Conservation (phyloP, 2,888 invertebrate species). For the Diplolepis rosae region DNA sequence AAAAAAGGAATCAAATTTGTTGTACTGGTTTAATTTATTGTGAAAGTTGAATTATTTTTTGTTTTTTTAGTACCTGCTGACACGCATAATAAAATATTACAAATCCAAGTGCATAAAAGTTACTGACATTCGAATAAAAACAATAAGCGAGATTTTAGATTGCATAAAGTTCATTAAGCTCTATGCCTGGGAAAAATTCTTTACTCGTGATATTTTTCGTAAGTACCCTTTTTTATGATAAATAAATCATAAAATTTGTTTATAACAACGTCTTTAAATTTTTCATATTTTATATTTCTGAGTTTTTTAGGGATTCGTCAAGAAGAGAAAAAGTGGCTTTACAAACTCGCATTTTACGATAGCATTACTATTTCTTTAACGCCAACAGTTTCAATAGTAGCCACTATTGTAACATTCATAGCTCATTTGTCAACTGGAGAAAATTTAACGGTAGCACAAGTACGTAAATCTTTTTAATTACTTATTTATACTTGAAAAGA, state of each 20-base stretch:
- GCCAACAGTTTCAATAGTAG: constrained; percentile 78
- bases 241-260: not conserved
- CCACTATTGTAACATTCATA: constrained; percentile 78
- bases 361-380: constrained; percentile 78
- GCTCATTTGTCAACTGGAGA: constrained; percentile 76
- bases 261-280: not conserved
- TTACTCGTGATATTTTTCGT: constrained; percentile 74
- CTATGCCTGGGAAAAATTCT: constrained; percentile 80
- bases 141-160: constrained; percentile 77
- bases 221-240: constrained; percentile 32
- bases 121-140: constrained; percentile 71
- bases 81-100: constrained; percentile 70
- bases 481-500: not conserved
- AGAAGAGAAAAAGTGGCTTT: constrained; percentile 75
- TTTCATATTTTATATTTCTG: not conserved
- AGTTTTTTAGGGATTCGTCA: constrained; percentile 74
- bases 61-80: constrained; percentile 72
- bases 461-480: constrained; percentile 58
- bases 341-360: constrained; percentile 77
- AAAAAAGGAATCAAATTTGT: constrained; percentile 44
- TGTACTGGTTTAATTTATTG: not conserved
- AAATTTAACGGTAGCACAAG: constrained; percentile 79
- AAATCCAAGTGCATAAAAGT: constrained; percentile 55
- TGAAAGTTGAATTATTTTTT: not conserved
- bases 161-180: constrained; percentile 79